Percentiles rank a stretch among this genome's conserved stretches.
Conservation (phyloP, 2,888 invertebrate genomes). For the Malthinus seriepunctatus region DNA sequence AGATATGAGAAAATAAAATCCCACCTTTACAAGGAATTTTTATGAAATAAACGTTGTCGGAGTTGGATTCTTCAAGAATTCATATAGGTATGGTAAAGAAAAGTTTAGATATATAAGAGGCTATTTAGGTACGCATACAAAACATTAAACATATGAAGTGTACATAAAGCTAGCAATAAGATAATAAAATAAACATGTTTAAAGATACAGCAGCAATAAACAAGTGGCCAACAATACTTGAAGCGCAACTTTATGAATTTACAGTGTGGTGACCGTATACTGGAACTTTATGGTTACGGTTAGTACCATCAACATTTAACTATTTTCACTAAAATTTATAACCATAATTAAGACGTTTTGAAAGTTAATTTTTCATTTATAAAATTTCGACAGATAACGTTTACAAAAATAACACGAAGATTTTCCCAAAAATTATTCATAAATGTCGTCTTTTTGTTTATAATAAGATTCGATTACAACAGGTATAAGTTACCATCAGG, state of each 20-base stretch:
- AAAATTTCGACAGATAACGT: not conserved
- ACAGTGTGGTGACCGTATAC: conserved; percentile 21
- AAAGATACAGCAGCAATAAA: conserved; percentile 26
- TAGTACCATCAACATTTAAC: conserved; percentile 14
- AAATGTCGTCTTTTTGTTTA: conserved; percentile 15
- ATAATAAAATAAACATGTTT: conserved; percentile 24
- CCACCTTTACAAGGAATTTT: too few species aligned
- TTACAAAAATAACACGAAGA: not conserved
- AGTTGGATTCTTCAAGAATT: too few species aligned
- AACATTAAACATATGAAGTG: conserved; percentile 11
- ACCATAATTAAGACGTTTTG: conserved; percentile 6
- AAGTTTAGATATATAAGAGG: too few species aligned
- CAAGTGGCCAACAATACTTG: conserved; percentile 23
- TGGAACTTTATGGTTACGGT: conserved; percentile 23
- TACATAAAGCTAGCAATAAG: not conserved
- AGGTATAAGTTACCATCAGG: conserved; percentile 18
- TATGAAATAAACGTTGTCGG: too few species aligned
- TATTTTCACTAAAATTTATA: conserved; percentile 20
- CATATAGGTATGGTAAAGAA: too few species aligned
- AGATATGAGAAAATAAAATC: too few species aligned
- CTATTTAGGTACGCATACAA: conserved; percentile 2
- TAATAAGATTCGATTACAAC: conserved; percentile 17
- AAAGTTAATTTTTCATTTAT: conserved; percentile 14
- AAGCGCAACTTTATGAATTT: conserved; percentile 27
- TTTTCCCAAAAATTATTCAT: not conserved